Percentiles rank a stretch among this genome's conserved stretches.
Evolutionary conservation across 1,140 invertebrate species (phyloP).

Genomic region (Colletes latitarsis): DNA sequence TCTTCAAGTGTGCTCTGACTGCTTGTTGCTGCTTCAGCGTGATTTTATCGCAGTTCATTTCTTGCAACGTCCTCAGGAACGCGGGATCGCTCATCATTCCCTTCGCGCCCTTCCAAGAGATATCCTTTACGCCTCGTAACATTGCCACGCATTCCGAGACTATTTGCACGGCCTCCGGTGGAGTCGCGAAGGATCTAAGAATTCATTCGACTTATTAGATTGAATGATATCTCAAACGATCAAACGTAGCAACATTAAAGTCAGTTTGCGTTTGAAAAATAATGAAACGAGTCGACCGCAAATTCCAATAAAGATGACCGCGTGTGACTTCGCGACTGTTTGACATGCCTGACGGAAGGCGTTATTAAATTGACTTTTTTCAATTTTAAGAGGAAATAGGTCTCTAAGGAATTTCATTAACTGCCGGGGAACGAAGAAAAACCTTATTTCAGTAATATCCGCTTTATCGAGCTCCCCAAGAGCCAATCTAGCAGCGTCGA

Average conservation of each 20-base stretch:
- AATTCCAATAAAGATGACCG: too few relatives aligned
- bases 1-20: constrained; percentile 87
- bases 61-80: constrained; percentile 89
- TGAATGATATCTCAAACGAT: too few relatives aligned
- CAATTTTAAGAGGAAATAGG: not conserved
- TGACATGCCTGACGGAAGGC: too few relatives aligned
- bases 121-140: constrained; percentile 89
- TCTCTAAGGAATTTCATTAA: not conserved
- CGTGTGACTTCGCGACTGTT: too few relatives aligned
- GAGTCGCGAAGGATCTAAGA: constrained; percentile 91
- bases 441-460: constrained; percentile 94
- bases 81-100: constrained; percentile 94
- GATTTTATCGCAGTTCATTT: constrained; percentile 92
- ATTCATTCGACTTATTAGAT: not conserved
- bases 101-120: constrained; percentile 94
- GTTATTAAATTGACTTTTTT: not conserved
- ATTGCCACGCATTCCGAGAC: constrained; percentile 94
- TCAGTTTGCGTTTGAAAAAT: too few relatives aligned
- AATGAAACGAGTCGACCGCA: too few relatives aligned
- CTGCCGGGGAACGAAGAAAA: not conserved
- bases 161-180: constrained; percentile 92
- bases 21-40: constrained; percentile 87
- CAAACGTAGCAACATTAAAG: too few relatives aligned
- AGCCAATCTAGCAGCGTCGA: constrained; percentile 90
- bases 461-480: constrained; percentile 91